A percentile compares a stretch with the other conserved stretches of the same genome.
Evolutionary conservation across 2,113 vertebrate genomes (phyloP).

Genomic region (Chlorodrepanis virens): DNA sequence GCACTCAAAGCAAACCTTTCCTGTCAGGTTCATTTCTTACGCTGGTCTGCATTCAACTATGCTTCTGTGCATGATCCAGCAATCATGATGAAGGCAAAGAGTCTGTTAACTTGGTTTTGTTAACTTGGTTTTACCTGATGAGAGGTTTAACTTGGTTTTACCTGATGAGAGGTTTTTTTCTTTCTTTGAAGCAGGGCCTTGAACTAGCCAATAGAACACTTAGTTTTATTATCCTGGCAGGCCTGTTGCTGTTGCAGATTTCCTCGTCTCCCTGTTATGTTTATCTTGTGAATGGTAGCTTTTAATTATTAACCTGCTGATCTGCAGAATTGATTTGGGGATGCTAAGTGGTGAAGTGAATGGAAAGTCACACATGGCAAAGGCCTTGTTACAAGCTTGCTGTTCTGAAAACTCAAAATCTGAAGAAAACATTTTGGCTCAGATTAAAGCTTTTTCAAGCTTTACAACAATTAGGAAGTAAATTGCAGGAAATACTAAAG

Average conservation of each 20-base stretch:
- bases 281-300: not conserved
- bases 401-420: not conserved
- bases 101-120: not conserved
- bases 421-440: not conserved
- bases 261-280: not conserved
- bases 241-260: not conserved
- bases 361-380: not conserved
- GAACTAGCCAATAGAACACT: not conserved
- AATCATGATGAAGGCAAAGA: not conserved
- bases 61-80: not conserved
- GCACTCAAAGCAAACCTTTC: not conserved
- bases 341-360: not conserved
- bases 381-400: not conserved
- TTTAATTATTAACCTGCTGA: not conserved
- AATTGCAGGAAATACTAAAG: not conserved
- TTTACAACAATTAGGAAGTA: not conserved
- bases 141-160: not conserved
- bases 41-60: not conserved
- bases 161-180: not conserved
- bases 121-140: not conserved
- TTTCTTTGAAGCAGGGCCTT: not conserved
- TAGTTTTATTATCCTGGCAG: not conserved
- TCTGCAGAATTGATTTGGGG: not conserved
- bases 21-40: not conserved
- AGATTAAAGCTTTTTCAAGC: not conserved